Evolutionary conservation across 2,113 vertebrate genomes (phyloP).

Genomic region (Dolichallabes microphthalmus): DNA sequence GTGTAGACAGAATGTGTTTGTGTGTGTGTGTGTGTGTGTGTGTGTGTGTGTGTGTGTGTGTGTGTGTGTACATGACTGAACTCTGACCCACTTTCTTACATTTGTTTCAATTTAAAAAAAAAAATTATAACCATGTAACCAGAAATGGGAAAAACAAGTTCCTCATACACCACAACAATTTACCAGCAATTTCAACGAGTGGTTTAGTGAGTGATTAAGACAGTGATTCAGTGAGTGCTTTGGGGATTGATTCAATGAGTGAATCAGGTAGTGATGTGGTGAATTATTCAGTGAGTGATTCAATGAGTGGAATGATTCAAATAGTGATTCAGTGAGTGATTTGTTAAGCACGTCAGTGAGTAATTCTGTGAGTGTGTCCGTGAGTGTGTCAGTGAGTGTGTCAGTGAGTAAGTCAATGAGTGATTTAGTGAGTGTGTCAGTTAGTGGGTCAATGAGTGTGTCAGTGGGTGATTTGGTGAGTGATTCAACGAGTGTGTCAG

Average conservation of each 20-base stretch:
- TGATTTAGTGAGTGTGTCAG: background rate
- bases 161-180: background rate
- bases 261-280: background rate
- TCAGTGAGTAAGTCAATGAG: too few species aligned
- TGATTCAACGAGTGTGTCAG: background rate
- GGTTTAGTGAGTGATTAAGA: too few species aligned
- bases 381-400: too few species aligned
- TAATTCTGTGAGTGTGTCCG: background rate
- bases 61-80: background rate
- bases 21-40: background rate
- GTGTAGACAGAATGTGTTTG: background rate
- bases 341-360: background rate
- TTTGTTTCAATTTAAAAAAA: background rate
- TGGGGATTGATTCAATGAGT: background rate
- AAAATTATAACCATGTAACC: background rate
- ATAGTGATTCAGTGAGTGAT: background rate
- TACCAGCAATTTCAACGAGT: background rate
- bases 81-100: background rate
- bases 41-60: background rate
- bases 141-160: background rate
- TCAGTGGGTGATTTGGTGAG: background rate
- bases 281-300: background rate
- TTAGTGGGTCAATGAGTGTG: background rate
- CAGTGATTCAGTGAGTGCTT: background rate
- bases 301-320: background rate